Evolutionary conservation across 2,113 vertebrate genomes (phyloP), one percentile per base, ranked within the genome.

Genomic region (Donacobius atricapilla): DNA sequence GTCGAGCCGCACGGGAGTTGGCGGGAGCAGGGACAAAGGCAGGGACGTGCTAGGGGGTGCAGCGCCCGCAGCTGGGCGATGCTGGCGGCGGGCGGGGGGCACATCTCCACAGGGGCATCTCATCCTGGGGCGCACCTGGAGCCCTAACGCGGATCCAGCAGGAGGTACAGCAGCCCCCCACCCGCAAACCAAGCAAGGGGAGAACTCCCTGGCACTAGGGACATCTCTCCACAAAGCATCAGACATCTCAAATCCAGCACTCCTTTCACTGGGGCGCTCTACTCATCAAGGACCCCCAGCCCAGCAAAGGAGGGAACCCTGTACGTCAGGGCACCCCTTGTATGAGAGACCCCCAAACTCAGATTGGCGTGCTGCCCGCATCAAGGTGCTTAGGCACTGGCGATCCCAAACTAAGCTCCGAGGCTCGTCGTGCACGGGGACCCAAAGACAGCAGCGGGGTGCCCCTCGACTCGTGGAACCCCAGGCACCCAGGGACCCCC

Each of bases 11-110:
- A 21, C 18, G 28, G 42, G 76, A 83, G 80, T 95, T 94, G 96
- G 96, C 96, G 94, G 94, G 94, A 96, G 96, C 66, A 6, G 37
- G 89, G 93, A 96, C 96, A 96, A 96, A 96, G 96, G 73, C 84
- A 73, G 77, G 27, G 69, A 63, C 45, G 28, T 70, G 94, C 65
- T 85, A 45, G 37, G 10, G 70, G 30, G 14, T 40, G 66, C 75
- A 50, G 82, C 39, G 73, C 30, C 30, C 1, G 13, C 53, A 31
- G 47, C 57, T 28, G 51, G 7, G 53, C 3, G 7, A 66, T 75
- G 64, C 70, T 40, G 56, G 2, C 20, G 30, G 15, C n/a, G n/a
- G n/a, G n/a, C n/a, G 19, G 65, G 5, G 11, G 1, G 1, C 21
- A 42, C n/a, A 64, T 37, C 11, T 33, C 11, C 35, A 4, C 15